Evolutionary conservation across 2,113 vertebrate genomes (phyloP).

Genomic region (Lethenteron reissneri): DNA sequence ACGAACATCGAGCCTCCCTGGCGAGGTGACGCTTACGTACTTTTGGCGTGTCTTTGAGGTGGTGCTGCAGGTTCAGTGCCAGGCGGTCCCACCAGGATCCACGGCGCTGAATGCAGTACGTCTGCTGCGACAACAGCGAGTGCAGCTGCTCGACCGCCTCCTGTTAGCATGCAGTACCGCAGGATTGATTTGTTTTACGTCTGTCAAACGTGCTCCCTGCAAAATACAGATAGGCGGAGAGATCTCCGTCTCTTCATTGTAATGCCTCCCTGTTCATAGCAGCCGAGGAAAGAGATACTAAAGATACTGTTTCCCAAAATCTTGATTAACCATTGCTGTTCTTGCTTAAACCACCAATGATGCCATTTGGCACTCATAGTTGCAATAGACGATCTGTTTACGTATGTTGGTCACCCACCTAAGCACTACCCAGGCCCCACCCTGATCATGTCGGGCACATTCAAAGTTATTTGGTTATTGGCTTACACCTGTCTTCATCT

Average conservation of each 20-base stretch:
- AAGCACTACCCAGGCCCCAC: too few species aligned
- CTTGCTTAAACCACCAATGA: too few species aligned
- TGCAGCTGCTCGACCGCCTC: constrained; percentile 47
- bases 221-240: neutral
- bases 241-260: neutral
- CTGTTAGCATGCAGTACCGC: constrained; percentile 19
- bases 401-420: too few species aligned
- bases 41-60: constrained; percentile 43
- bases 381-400: too few species aligned
- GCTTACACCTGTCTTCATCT: too few species aligned
- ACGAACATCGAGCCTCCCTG: too few species aligned
- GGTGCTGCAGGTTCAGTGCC: constrained; percentile 74
- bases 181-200: neutral
- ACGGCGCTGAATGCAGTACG: constrained; percentile 60
- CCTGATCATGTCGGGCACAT: too few species aligned
- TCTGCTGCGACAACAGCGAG: constrained; percentile 37
- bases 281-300: neutral
- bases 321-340: neutral
- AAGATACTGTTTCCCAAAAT: neutral
- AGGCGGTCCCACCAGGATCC: constrained; percentile 91
- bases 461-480: too few species aligned
- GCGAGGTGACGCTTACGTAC: constrained; percentile 18
- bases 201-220: neutral
- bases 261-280: neutral
- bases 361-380: too few species aligned